Conservation (phyloP, 2,113 vertebrate species). For the Gallinago media region DNA sequence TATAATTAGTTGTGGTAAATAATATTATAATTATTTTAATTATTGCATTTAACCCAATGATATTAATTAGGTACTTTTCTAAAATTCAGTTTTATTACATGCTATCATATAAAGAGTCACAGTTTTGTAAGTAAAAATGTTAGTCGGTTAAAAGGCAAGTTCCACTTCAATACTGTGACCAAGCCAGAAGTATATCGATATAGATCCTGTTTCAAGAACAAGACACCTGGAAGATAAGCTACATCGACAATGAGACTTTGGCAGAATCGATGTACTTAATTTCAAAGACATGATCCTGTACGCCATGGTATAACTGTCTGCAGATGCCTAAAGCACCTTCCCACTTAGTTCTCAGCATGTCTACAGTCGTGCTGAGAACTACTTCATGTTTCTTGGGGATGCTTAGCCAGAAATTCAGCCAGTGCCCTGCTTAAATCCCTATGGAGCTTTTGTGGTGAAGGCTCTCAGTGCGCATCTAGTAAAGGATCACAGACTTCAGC, state of each 20-base stretch:
- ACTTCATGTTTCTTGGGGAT: not conserved
- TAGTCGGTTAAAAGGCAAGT: not conserved
- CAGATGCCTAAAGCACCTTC: not conserved
- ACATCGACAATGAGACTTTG: not conserved
- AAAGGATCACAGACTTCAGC: not conserved
- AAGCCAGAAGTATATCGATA: not conserved
- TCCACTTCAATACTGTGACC: not conserved
- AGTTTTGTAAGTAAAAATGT: not conserved
- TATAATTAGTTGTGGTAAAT: conserved; percentile 3
- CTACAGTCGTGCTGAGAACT: not conserved
- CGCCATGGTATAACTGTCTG: not conserved
- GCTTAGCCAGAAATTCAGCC: not conserved
- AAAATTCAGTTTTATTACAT: not conserved
- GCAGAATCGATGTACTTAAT: not conserved
- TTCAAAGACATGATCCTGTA: not conserved
- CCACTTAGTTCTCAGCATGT: not conserved
- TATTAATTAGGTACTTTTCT: not conserved
- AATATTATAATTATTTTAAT: not conserved
- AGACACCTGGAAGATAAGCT: not conserved
- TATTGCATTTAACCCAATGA: not conserved
- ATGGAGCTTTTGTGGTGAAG: not conserved
- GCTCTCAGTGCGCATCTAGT: not conserved
- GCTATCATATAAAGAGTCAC: not conserved
- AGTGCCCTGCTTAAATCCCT: not conserved
- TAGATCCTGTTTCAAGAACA: not conserved